phyloP scores from a whole-genome alignment of 2,113 vertebrate species.

The cattle (Bos taurus) region ARS-UCD2.0 NC_037339.1:13659001-13659500 shows the following conservation, averaged over 20 bases:
- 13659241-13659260: neutral
- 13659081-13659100: neutral
- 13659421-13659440: neutral
- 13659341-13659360: neutral
- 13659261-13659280: neutral
- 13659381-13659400: neutral
- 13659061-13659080: neutral
- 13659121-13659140: neutral
- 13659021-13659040: neutral
- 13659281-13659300: neutral
- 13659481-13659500: neutral
- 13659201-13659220: neutral
- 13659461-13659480: neutral
- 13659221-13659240: neutral
- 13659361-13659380: neutral
- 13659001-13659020: neutral
- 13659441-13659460: fast-evolving
- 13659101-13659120: neutral
- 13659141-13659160: neutral
- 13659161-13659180: too few species aligned
- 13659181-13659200: neutral
- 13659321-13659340: neutral
- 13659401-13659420: neutral
- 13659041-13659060: neutral
- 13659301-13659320: neutral